Percentiles rank a stretch among this genome's conserved stretches.
Conservation (phyloP, 1,140 invertebrate species). For the Euwallacea similis region DNA sequence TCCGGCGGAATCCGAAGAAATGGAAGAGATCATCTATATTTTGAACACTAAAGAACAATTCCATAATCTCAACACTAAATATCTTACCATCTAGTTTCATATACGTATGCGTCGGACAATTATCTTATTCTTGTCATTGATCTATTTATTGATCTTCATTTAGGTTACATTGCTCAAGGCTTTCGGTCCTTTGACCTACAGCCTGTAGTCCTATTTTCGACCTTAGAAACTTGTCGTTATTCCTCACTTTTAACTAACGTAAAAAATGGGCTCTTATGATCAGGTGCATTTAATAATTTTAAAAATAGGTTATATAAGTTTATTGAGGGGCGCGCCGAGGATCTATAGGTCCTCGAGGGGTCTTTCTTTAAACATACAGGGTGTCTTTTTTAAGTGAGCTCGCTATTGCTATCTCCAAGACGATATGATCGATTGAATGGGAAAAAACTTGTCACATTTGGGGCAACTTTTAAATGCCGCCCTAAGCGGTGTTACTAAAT, state of each 20-base stretch:
- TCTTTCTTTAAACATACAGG: too few species aligned
- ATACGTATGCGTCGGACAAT: conserved; percentile 2
- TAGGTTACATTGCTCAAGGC: background rate
- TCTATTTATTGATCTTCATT: background rate
- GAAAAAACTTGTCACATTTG: background rate
- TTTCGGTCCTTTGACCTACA: background rate
- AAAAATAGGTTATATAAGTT: conserved; percentile 10
- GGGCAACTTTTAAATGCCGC: background rate
- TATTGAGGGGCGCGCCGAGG: background rate
- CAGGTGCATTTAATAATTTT: conserved; percentile 27
- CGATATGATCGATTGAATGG: too few species aligned
- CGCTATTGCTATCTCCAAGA: too few species aligned
- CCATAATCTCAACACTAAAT: conserved; percentile 33
- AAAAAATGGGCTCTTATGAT: conserved; percentile 27
- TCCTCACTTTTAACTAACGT: background rate
- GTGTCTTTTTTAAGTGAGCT: too few species aligned
- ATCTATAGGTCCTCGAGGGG: too few species aligned
- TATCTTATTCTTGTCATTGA: background rate
- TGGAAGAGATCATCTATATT: conserved; percentile 33
- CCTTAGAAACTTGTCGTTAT: background rate
- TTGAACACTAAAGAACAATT: conserved; percentile 33
- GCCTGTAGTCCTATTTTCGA: background rate
- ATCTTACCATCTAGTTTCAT: conserved; percentile 28
- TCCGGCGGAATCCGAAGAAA: conserved; percentile 19
- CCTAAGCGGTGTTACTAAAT: background rate